Evolutionary conservation across 2,888 invertebrate genomes (phyloP).

Genomic region (Chaetogeoica ovagalla): DNA sequence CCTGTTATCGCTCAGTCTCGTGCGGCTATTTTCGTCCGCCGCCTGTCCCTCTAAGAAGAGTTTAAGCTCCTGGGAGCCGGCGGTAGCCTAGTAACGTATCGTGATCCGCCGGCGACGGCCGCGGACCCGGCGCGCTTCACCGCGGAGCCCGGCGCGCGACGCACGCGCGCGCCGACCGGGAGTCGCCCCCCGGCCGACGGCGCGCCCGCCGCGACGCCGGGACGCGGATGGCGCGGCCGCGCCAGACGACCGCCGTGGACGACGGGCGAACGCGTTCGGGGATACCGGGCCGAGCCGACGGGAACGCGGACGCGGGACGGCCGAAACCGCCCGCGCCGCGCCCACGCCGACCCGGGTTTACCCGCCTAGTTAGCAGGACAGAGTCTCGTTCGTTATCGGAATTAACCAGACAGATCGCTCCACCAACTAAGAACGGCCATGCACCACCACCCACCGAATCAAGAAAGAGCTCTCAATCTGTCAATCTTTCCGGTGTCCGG

Average conservation of each 20-base stretch:
- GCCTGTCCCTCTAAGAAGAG: slow-evolving; percentile 68
- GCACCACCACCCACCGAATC: slow-evolving; percentile 65
- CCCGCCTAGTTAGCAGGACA: slow-evolving; percentile 60
- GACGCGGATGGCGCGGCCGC: slow-evolving; percentile 13
- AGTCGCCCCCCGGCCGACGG: neutral
- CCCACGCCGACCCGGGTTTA: slow-evolving; percentile 56
- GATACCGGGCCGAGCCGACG: slow-evolving; percentile 39
- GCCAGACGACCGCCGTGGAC: slow-evolving; percentile 29
- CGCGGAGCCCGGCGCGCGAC: no score
- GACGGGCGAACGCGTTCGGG: slow-evolving; percentile 42
- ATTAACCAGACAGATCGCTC: slow-evolving; percentile 66
- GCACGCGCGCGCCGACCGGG: no score
- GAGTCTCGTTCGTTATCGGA: slow-evolving; percentile 68
- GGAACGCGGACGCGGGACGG: slow-evolving; percentile 64
- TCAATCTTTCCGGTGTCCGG: slow-evolving; percentile 72
- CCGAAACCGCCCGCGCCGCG: slow-evolving; percentile 3
- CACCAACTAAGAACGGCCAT: neutral
- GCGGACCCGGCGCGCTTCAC: slow-evolving; percentile 9
- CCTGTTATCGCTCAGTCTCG: slow-evolving; percentile 67
- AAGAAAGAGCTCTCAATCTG: slow-evolving; percentile 73
- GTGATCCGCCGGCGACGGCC: slow-evolving; percentile 2
- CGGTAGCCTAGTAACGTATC: slow-evolving; percentile 9
- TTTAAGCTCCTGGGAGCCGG: slow-evolving; percentile 40
- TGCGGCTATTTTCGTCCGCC: slow-evolving; percentile 61
- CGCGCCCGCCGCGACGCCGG: no score